A percentile compares a stretch with the other conserved stretches of the same genome.
Evolutionary conservation across 2,888 invertebrate genomes (phyloP).

Genomic region (Lasioglossum malachurum): DNA sequence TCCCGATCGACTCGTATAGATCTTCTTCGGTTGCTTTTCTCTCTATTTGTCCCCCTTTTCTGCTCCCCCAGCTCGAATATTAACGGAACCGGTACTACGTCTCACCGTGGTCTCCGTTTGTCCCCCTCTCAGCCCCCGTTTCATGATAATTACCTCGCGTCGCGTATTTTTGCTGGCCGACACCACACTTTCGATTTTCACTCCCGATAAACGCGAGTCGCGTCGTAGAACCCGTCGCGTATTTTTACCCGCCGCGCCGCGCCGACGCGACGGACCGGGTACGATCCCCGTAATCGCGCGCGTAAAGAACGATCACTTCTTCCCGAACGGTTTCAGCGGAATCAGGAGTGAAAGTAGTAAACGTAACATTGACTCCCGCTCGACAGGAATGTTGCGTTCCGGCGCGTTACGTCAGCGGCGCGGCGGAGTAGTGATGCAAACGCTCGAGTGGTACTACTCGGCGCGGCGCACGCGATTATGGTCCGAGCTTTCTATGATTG

Average conservation of each 20-base stretch:
- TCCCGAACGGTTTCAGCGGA: conserved; percentile 15
- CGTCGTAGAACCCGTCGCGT: conserved; percentile 19
- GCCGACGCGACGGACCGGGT: background rate
- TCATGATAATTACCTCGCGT: conserved; percentile 2
- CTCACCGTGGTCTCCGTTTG: background rate
- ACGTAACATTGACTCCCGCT: conserved; percentile 12
- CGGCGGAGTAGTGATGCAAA: background rate
- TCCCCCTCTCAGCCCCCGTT: background rate
- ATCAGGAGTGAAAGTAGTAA: conserved; percentile 49
- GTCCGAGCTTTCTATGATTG: background rate
- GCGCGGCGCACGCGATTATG: background rate
- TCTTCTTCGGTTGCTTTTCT: background rate
- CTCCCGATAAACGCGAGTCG: conserved; percentile 2
- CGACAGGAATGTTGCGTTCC: background rate
- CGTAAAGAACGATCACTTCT: background rate
- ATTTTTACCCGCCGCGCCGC: conserved; percentile 12
- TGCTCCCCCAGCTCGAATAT: background rate
- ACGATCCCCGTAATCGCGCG: background rate
- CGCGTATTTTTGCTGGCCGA: background rate
- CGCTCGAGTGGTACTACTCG: background rate
- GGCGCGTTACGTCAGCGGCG: background rate
- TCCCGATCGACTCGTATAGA: background rate
- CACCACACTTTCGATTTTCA: conserved; percentile 14
- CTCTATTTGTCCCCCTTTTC: background rate
- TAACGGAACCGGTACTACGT: conserved; percentile 1